Conservation (phyloP, 2,113 vertebrate species). For the Eubucco bourcierii region DNA sequence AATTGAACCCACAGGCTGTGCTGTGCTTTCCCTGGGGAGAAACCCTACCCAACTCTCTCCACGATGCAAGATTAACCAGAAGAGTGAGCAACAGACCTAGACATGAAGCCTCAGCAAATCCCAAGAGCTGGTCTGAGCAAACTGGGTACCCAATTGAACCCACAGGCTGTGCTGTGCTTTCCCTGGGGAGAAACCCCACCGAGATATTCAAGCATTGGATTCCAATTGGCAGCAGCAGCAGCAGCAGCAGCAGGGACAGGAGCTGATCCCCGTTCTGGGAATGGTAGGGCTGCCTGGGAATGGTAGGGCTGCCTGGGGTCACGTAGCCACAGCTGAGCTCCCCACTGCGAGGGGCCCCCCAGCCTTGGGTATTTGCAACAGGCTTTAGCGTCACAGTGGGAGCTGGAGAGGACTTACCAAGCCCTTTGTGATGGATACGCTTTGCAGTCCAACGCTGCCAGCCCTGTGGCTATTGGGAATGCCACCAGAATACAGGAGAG, state of each 20-base stretch:
- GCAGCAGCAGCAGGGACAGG: not conserved
- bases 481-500: constrained; percentile 43
- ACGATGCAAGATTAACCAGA: not conserved
- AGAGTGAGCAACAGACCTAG: not conserved
- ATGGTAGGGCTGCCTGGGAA: not conserved
- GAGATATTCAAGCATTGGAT: not conserved
- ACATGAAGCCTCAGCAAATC: not conserved
- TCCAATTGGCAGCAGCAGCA: not conserved
- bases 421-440: constrained; percentile 42
- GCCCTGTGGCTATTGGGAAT: constrained; percentile 17
- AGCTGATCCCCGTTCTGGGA: not conserved
- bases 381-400: constrained; percentile 47
- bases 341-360: constrained; percentile 32
- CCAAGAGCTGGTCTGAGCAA: accelerated
- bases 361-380: not conserved
- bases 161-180: not conserved
- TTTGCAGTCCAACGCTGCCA: constrained; percentile 41
- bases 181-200: not conserved
- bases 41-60: too few relatives aligned
- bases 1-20: not conserved
- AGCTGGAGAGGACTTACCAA: constrained; percentile 31
- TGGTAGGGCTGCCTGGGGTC: not conserved
- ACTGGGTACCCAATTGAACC: not conserved
- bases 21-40: too few relatives aligned
- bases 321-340: constrained; percentile 2